Conservation (phyloP, 2,113 vertebrate species). For the Columbina picui region DNA sequence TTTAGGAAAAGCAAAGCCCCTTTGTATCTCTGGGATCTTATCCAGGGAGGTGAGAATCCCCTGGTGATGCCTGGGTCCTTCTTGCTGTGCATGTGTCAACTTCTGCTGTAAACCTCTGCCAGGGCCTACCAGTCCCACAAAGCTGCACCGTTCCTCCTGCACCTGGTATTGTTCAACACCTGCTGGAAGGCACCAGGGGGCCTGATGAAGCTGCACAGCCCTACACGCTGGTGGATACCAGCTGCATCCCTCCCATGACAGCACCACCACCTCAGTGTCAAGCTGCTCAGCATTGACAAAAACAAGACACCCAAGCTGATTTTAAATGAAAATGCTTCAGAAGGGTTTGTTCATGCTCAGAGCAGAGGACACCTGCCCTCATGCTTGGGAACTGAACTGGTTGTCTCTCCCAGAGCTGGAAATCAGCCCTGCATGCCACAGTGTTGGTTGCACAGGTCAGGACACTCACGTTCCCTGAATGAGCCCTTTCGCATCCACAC, state of each 20-base stretch:
- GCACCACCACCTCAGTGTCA: neutral
- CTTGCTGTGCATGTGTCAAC: neutral
- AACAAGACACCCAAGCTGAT: neutral
- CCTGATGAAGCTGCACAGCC: neutral
- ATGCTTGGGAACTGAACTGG: neutral
- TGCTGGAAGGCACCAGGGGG: neutral
- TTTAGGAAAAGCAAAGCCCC: neutral
- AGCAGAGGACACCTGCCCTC: neutral
- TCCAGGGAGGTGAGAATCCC: neutral
- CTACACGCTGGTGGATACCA: neutral
- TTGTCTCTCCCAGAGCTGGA: neutral
- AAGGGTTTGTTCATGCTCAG: neutral
- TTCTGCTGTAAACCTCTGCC: neutral
- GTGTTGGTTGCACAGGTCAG: fast-evolving
- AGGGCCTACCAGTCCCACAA: neutral
- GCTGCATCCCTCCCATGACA: fast-evolving
- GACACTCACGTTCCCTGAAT: fast-evolving
- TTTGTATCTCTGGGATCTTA: neutral
- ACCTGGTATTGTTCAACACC: neutral
- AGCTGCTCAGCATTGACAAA: neutral
- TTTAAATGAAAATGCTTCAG: neutral
- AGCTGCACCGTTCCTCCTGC: neutral
- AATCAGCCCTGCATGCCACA: fast-evolving
- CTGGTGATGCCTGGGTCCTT: neutral
- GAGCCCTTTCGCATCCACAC: neutral